Evolutionary conservation across 2,797 vertebrate species (phyloP), one percentile per base, ranked within the genome.

Genomic region (Dicrostonyx torquatus): DNA sequence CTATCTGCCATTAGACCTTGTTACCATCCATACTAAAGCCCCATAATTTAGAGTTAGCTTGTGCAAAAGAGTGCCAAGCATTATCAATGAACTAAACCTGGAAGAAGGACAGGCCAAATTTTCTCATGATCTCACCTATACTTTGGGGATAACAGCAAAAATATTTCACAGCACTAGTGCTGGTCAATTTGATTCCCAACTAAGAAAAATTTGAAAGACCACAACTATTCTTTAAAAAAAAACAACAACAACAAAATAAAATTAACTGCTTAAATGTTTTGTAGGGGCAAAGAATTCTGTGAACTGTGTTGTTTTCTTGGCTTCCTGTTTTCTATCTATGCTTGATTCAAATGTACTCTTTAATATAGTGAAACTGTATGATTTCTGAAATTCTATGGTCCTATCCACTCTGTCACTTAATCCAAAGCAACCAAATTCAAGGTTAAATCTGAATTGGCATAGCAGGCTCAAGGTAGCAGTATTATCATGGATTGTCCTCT

Each of bases 91-190:
- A 98, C 95, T 92, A 98, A 98, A 93, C 97, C 95, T 96, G 92
- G 97, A 97, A 90, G 98, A 98, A 95, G 91, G 92, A 98, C 98
- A 98, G 98, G 98, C 98, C 98, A 98, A 97, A 98, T 98, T 98
- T 98, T 98, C 97, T 98, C 98, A 97, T 95, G 95, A 96, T 98
- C 93, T 98, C 97, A 96, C 98, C 98, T 98, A 95, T 98, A 98
- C 98, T 99, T 99, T 98, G 99, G 98, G 98, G 98, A 98, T 98
- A 98, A 98, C 99, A 99, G 98, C 98, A 98, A 98, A 99, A 98
- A 98, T 98, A 98, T 98, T 98, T 98, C 97, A 98, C 98, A 98
- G 97, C 98, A 97, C 97, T 97, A 89, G 98, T 98, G 98, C 98
- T 98, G 98, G 97, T 97, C 97, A 97, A 98, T 99, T 99, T 99